phyloP scores from a whole-genome alignment of 2,888 invertebrate species.

The Globia sparganii region DNA sequence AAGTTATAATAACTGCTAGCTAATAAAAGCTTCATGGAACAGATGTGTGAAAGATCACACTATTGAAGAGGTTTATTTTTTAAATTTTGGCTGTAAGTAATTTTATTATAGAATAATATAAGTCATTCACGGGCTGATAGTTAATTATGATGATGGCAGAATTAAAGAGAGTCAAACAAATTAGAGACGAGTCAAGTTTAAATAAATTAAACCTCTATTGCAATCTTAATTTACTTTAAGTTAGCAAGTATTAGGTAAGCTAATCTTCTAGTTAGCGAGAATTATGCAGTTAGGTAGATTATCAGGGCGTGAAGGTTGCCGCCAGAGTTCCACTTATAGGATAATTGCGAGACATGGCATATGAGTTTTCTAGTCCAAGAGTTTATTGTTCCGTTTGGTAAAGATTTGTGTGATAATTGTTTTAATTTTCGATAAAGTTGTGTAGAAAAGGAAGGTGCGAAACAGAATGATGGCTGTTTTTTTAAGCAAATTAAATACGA shows the following conservation, averaged over 20 bases:
- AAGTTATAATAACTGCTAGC: too few relatives aligned
- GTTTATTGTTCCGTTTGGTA: slow-evolving; percentile 5
- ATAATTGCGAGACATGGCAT: slow-evolving; percentile 33
- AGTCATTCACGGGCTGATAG: background rate
- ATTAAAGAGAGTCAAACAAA: slow-evolving; percentile 38
- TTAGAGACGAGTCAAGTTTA: slow-evolving; percentile 30
- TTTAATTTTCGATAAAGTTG: background rate
- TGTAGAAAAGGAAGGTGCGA: too few relatives aligned
- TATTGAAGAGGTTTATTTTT: background rate
- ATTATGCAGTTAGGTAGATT: slow-evolving; percentile 53
- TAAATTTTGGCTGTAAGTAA: background rate
- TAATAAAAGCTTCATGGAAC: background rate
- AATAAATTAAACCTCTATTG: slow-evolving; percentile 29
- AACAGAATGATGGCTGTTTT: background rate
- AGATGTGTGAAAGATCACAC: background rate
- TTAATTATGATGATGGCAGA: background rate
- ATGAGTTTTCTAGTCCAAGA: slow-evolving; percentile 37
- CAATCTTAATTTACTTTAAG: slow-evolving; percentile 33
- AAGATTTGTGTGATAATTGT: slow-evolving; percentile 11
- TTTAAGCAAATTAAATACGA: background rate
- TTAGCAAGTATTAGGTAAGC: slow-evolving; percentile 43
- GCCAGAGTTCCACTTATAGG: slow-evolving; percentile 20
- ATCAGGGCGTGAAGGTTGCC: slow-evolving; percentile 68
- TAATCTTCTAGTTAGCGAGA: slow-evolving; percentile 55
- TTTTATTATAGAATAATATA: background rate